phyloP scores from a whole-genome alignment of 2,113 vertebrate genomes.

The human region GRCh38 chr3:181550001-181550500 shows the following conservation, averaged over 20 bases:
- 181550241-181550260: not conserved
- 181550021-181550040: not conserved
- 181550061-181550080: not conserved
- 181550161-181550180: not conserved
- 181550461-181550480: not conserved
- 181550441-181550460: not conserved
- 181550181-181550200: not conserved
- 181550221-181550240: not conserved
- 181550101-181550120: not conserved
- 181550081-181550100: not conserved
- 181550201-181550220: not conserved
- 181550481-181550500: not conserved
- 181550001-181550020: not conserved
- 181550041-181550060: not conserved
- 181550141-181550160: not conserved
- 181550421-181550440: not conserved
- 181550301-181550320: not conserved
- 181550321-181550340: not conserved
- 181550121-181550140: not conserved
- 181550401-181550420: not conserved
- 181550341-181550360: not conserved
- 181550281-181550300: not conserved
- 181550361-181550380: not conserved
- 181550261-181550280: not conserved
- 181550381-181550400: not conserved